Evolutionary conservation across 2,113 vertebrate species (phyloP).

Genomic region (Corvus moneduloides): DNA sequence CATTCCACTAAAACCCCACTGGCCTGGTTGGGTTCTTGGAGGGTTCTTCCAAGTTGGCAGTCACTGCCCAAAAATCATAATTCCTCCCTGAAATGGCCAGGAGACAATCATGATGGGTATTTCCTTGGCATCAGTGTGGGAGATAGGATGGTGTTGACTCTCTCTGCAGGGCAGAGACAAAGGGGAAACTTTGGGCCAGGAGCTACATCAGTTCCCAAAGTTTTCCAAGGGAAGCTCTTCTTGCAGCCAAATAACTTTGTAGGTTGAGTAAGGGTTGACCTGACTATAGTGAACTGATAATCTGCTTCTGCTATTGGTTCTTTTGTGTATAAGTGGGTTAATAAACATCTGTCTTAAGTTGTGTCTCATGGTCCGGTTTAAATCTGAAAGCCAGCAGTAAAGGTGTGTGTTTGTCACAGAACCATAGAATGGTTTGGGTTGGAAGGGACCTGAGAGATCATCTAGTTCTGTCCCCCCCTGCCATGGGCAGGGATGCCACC

Average conservation of each 20-base stretch:
- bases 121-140: background rate
- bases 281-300: background rate
- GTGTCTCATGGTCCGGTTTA: background rate
- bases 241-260: background rate
- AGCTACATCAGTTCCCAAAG: background rate
- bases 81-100: background rate
- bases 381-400: background rate
- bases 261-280: background rate
- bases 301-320: background rate
- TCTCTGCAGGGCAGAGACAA: background rate
- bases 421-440: background rate
- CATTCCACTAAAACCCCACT: background rate
- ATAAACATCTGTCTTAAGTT: background rate
- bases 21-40: background rate
- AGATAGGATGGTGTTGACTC: background rate
- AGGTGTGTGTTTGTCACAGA: background rate
- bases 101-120: accelerated
- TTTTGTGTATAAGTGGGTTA: background rate
- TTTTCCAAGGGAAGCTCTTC: background rate
- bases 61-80: background rate
- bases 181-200: background rate
- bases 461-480: background rate
- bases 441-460: background rate
- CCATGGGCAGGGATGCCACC: background rate
- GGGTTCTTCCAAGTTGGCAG: background rate